A percentile compares a stretch with the other conserved stretches of the same genome.
These are phyloP conservation scores for Ramphastos sulfuratus DNA, from an alignment of 2,113 vertebrate genomes.

Conservation along the genomic window DNA sequence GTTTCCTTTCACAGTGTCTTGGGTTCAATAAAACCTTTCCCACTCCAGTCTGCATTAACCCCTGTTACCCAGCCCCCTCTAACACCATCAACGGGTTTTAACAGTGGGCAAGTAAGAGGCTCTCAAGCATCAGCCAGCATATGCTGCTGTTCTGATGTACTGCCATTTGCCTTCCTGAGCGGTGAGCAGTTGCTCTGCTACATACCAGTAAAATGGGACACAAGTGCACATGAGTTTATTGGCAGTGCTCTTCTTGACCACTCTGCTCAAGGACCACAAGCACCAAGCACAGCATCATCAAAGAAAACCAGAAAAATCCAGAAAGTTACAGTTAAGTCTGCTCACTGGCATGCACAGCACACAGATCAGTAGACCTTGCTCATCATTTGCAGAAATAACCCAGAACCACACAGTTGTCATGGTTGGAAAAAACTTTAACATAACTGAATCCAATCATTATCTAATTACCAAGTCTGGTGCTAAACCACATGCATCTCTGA, in stretches of 20 bases:
- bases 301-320: neutral
- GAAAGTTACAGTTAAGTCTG: neutral
- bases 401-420: too few relatives aligned
- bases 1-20: neutral
- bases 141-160: too few relatives aligned
- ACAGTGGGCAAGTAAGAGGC: neutral
- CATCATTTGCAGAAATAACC: neutral
- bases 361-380: neutral
- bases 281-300: neutral
- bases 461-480: too few relatives aligned
- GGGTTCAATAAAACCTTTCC: neutral
- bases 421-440: too few relatives aligned
- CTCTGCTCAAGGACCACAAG: neutral
- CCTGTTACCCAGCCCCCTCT: accelerated
- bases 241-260: accelerated
- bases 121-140: neutral
- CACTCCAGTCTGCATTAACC: neutral
- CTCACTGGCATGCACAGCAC: neutral
- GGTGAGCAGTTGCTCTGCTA: too few relatives aligned
- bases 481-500: too few relatives aligned
- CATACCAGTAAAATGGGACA: neutral
- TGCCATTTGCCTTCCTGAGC: too few relatives aligned
- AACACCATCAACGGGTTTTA: neutral
- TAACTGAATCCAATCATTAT: too few relatives aligned
- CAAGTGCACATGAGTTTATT: accelerated